Conservation (phyloP, 2,888 invertebrate genomes). For the Chromoteleia sp. region DNA sequence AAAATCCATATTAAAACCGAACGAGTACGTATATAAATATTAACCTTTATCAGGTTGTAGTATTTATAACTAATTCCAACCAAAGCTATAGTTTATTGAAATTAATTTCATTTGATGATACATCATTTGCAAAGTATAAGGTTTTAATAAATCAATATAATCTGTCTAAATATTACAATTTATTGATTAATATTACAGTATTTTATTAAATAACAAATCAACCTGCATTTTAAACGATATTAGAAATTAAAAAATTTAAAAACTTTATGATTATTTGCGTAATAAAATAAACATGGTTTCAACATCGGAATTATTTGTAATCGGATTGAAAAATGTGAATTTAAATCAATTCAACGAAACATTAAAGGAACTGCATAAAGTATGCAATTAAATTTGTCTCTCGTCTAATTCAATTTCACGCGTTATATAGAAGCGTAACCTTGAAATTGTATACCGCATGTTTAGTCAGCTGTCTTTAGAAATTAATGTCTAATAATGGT, state of each 20-base stretch:
- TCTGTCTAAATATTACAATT: background rate
- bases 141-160: constrained; percentile 1
- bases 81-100: constrained; percentile 9
- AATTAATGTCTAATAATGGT: too few relatives aligned
- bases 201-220: too few relatives aligned
- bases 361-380: constrained; percentile 33
- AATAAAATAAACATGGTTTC: constrained; percentile 35
- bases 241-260: constrained; percentile 5
- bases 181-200: background rate
- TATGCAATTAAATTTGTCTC: constrained; percentile 11
- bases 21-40: background rate
- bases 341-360: constrained; percentile 30
- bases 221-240: too few relatives aligned
- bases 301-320: constrained; percentile 38
- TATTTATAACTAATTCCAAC: constrained; percentile 7
- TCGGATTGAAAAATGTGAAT: constrained; percentile 35
- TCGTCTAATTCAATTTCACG: constrained; percentile 25
- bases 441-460: constrained; percentile 3
- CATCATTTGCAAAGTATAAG: background rate
- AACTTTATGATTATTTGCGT: constrained; percentile 6
- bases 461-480: background rate
- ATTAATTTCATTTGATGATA: constrained; percentile 22
- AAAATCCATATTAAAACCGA: constrained; percentile 3
- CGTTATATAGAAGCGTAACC: background rate
- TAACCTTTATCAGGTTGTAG: background rate